Percentiles rank a stretch among this genome's conserved stretches.
Evolutionary conservation across 2,888 invertebrate genomes (phyloP).

Genomic region (Eledona agricola): DNA sequence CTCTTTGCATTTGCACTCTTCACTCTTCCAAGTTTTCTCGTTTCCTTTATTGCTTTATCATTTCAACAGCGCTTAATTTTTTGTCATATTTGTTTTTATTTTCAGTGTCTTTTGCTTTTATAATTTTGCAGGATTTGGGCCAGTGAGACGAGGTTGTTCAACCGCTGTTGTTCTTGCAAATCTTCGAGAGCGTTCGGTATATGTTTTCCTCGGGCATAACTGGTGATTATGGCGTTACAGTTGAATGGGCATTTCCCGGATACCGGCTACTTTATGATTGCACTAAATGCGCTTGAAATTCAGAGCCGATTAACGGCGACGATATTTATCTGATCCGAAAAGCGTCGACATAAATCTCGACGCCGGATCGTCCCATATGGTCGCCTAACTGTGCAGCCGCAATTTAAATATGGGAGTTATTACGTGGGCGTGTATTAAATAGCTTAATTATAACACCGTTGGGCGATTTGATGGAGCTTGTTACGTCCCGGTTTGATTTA

Average conservation of each 20-base stretch:
- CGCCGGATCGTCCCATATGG: conserved; percentile 11
- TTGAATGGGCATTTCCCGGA: conserved; percentile 57
- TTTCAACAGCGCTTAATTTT: too few species aligned
- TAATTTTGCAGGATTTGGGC: background rate
- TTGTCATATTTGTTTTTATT: too few species aligned
- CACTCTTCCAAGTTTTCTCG: too few species aligned
- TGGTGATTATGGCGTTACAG: conserved; percentile 54
- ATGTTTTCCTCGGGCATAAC: conserved; percentile 46
- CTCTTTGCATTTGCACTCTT: too few species aligned
- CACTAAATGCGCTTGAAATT: conserved; percentile 50
- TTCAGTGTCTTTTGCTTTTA: too few species aligned
- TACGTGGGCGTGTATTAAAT: conserved; percentile 41
- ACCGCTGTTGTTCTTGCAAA: conserved; percentile 9
- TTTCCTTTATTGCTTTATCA: too few species aligned
- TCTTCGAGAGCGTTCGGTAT: too few species aligned
- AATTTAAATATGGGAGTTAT: conserved; percentile 27
- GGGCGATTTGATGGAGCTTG: conserved; percentile 29
- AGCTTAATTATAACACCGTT: conserved; percentile 42
- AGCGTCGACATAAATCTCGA: conserved; percentile 20
- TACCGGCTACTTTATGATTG: conserved; percentile 53
- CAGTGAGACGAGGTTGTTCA: conserved; percentile 16
- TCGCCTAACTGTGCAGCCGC: conserved; percentile 11
- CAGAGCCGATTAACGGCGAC: conserved; percentile 48
- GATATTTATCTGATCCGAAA: conserved; percentile 25
- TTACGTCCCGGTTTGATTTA: conserved; percentile 22